Conservation (phyloP, 2,113 vertebrate genomes). For the Tinamus guttatus region DNA sequence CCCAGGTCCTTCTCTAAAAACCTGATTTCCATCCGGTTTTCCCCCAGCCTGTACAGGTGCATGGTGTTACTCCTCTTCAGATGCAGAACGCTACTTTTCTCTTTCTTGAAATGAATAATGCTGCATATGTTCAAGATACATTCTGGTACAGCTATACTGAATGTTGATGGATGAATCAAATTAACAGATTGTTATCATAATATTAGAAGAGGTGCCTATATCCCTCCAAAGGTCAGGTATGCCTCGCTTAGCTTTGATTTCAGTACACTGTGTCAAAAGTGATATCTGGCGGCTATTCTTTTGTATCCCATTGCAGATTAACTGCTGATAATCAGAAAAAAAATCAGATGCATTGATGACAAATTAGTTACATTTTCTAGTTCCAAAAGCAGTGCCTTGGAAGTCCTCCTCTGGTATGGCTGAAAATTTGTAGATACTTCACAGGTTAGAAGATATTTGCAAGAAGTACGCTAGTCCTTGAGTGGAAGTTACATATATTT, state of each 20-base stretch:
- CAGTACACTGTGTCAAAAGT: neutral
- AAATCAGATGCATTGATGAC: neutral
- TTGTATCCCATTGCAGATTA: neutral
- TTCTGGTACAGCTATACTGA: neutral
- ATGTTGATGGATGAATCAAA: neutral
- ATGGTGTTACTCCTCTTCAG: neutral
- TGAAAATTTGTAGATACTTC: neutral
- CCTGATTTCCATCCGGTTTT: neutral
- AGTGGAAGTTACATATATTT: neutral
- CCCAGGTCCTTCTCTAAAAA: neutral
- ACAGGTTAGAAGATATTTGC: neutral
- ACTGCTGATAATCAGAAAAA: neutral
- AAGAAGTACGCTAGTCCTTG: neutral
- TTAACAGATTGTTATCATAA: neutral
- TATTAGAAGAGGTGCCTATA: neutral
- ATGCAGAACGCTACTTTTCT: neutral
- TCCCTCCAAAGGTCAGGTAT: neutral
- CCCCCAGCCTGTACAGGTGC: neutral
- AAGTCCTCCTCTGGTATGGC: neutral
- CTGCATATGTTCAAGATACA: neutral
- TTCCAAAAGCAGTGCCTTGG: neutral
- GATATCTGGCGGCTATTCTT: neutral
- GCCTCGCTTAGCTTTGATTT: neutral
- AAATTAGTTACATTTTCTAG: neutral
- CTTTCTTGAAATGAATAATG: neutral